phyloP scores from a whole-genome alignment of 2,113 vertebrate genomes.

The Corythornis cristatus region DNA sequence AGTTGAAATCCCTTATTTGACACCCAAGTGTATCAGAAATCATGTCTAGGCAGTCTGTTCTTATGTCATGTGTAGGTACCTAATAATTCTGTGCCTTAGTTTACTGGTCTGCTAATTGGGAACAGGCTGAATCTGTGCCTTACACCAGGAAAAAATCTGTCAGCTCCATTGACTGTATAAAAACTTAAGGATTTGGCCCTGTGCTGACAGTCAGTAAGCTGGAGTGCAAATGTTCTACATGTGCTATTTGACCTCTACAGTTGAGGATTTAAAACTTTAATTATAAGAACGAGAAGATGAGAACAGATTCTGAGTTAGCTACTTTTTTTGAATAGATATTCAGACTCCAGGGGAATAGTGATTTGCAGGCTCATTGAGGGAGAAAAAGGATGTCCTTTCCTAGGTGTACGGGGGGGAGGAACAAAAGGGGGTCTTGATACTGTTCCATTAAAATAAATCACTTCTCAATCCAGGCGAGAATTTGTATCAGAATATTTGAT shows the following conservation, averaged over 20 bases:
- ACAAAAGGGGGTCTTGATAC: conserved; percentile 34
- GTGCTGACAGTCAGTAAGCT: conserved; percentile 47
- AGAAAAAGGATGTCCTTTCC: conserved; percentile 67
- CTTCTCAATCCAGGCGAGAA: conserved; percentile 57
- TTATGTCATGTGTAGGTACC: accelerated
- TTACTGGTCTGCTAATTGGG: not conserved
- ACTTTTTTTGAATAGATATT: conserved; percentile 73
- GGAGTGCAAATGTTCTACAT: conserved; percentile 63
- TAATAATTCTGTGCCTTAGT: not conserved
- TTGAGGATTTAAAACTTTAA: conserved; percentile 74
- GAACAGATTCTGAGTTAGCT: conserved; percentile 70
- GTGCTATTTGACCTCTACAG: conserved; percentile 70
- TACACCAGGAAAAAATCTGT: not conserved
- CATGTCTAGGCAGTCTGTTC: not conserved
- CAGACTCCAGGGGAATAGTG: conserved; percentile 71
- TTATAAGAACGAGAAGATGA: conserved; percentile 68
- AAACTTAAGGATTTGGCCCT: conserved; percentile 39
- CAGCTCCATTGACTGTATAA: not conserved
- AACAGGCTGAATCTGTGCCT: not conserved
- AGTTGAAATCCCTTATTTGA: not conserved
- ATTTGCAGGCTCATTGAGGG: conserved; percentile 73
- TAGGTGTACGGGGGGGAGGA: conserved; percentile 47
- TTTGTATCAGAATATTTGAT: conserved; percentile 65
- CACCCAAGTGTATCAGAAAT: not conserved
- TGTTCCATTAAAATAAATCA: conserved; percentile 66